A percentile compares a stretch with the other conserved stretches of the same genome.
Conservation (phyloP, 2,113 vertebrate genomes). For the Equus quagga region DNA sequence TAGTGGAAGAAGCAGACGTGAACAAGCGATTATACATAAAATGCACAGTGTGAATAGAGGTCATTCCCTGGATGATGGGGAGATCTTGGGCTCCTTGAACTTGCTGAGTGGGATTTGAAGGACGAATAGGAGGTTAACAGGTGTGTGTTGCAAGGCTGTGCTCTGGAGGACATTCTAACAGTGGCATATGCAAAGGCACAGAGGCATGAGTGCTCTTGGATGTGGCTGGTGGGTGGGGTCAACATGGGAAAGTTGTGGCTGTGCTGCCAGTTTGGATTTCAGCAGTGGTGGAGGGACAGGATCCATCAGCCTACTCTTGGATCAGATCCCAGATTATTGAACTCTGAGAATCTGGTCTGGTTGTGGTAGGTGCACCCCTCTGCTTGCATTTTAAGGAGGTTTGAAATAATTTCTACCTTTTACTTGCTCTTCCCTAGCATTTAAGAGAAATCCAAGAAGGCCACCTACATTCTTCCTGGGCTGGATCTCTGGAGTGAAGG, state of each 20-base stretch:
- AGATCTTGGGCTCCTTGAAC: neutral
- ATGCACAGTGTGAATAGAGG: neutral
- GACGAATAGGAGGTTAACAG: neutral
- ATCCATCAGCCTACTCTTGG: neutral
- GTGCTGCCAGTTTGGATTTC: neutral
- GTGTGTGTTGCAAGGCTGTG: neutral
- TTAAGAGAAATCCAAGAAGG: neutral
- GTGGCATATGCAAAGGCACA: neutral
- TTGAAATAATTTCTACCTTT: neutral
- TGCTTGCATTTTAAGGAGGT: neutral
- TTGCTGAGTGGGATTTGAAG: neutral
- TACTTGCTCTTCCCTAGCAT: neutral
- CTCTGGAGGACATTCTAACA: neutral
- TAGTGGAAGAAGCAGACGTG: neutral
- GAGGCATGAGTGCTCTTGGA: neutral
- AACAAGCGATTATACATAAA: neutral
- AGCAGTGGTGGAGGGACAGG: neutral
- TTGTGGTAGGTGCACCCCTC: neutral
- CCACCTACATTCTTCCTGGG: neutral
- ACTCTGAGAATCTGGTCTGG: neutral
- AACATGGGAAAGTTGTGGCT: neutral
- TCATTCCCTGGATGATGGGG: neutral
- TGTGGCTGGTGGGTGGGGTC: neutral
- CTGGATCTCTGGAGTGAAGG: neutral
- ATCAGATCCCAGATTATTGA: neutral